These are phyloP conservation scores for Halichoerus grypus DNA, from an alignment of 2,113 vertebrate genomes.

Conservation along the genomic window DNA sequence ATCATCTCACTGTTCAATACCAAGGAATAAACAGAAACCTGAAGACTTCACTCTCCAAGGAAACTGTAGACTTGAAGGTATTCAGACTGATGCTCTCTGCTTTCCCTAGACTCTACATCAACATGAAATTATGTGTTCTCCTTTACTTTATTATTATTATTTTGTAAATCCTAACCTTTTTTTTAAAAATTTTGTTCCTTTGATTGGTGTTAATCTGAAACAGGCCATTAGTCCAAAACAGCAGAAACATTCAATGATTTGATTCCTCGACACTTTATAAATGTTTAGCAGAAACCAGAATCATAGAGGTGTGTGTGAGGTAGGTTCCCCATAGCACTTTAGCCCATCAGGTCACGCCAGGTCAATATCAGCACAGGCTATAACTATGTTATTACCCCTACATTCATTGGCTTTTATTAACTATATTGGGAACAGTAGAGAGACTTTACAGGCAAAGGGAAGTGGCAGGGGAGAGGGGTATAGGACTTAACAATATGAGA, in stretches of 20 bases:
- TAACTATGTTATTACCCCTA: neutral
- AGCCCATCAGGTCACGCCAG: neutral
- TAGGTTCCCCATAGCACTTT: neutral
- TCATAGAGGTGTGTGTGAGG: neutral
- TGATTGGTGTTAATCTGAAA: conserved; percentile 11
- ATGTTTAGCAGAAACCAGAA: neutral
- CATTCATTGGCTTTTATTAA: neutral
- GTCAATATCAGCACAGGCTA: neutral
- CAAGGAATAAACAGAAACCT: neutral
- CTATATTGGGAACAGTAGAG: neutral
- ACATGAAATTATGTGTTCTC: neutral
- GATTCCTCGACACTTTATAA: conserved; percentile 39
- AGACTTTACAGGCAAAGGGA: neutral
- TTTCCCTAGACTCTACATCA: neutral
- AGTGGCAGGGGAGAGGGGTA: neutral
- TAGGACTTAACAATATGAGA: neutral
- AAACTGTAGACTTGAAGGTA: neutral
- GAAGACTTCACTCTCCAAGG: neutral
- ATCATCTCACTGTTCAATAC: neutral
- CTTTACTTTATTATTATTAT: neutral
- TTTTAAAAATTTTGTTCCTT: neutral
- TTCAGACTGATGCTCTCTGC: neutral
- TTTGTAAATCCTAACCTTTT: neutral
- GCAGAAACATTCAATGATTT: neutral
- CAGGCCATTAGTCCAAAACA: conserved; percentile 2